phyloP scores from a whole-genome alignment of 2,113 vertebrate species.

The Abramis brama region DNA sequence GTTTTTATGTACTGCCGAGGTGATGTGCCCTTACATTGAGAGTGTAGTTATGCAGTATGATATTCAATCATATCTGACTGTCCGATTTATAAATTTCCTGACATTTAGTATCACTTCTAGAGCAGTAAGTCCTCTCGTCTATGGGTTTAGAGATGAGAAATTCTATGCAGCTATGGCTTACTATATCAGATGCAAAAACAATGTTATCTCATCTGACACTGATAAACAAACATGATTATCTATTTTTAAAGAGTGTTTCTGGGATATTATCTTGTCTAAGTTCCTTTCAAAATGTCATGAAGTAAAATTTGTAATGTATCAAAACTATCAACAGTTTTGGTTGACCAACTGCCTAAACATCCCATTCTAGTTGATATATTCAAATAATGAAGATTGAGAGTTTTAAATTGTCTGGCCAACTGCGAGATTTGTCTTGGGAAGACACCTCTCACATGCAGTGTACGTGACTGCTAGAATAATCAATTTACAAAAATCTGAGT shows the following conservation, averaged over 20 bases:
- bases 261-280: too few relatives aligned
- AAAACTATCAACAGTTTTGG: background rate
- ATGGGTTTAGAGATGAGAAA: constrained; percentile 63
- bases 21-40: constrained; percentile 57
- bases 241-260: background rate
- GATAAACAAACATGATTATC: background rate
- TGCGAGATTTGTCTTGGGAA: background rate
- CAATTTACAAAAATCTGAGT: background rate
- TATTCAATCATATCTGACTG: constrained; percentile 32
- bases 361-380: too few relatives aligned
- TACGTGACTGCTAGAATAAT: too few relatives aligned
- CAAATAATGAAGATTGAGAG: background rate
- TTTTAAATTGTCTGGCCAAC: background rate
- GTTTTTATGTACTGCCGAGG: constrained; percentile 53
- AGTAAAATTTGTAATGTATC: background rate
- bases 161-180: constrained; percentile 42
- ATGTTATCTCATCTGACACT: constrained; percentile 26
- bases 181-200: constrained; percentile 47
- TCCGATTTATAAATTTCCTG: constrained; percentile 58
- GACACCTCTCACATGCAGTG: background rate
- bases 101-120: constrained; percentile 57
- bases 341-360: too few relatives aligned
- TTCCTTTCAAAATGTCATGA: background rate
- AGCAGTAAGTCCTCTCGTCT: constrained; percentile 62
- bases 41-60: constrained; percentile 35